Base-by-base conservation (phyloP, 2,113 vertebrate genomes). In the Prionailurus viverrinus region DNA sequence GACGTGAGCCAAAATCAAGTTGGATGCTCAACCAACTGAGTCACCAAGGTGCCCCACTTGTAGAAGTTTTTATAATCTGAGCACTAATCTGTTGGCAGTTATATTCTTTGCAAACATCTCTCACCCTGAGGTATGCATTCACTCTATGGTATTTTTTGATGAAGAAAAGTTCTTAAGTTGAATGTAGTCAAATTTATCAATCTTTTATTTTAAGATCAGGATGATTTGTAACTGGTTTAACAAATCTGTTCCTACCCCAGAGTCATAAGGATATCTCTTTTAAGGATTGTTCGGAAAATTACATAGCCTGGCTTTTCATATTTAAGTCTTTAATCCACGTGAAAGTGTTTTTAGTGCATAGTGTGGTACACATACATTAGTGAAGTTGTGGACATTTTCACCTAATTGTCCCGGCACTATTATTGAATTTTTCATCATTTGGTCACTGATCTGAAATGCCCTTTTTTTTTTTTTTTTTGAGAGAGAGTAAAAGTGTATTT, bases 361-460 rank as follows among this genome's bases (percentile, higher is more conserved):
- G 16, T 73, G 41, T 29, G 41, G 25, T 76, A 31, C 31, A 48
- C 74, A 48, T 18, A 48, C 41, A 78, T 27, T 29, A 48, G 27
- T 83, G 53, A 88, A n/a, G 9, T 31, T 74, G 14, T 80, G 21
- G 83, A 48, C 58, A 73, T 51, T 29, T 36, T 68, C 12, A 86
- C 45, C 18, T 66, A 89, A 33, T 7, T 19, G 5, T 63, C 6
- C 31, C 33, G 80, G 12, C 13, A 94, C 23, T 80, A 76, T 61
- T 97, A 80, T 0, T 88, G 15, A 84, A 68, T 73, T 83, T 25
- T 18, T 91, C 45, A 95, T 88, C 48, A 66, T 94, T 93, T 58
- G 73, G 25, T 68, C 78, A 94, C 5, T 78, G 41, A 81, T 82
- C 25, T 85, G 65, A 97, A 85, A 82, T 95, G 66, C 21, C 36